Evolutionary conservation across 2,797 vertebrate genomes (phyloP).

Genomic region (Myioborus melanocephalus): DNA sequence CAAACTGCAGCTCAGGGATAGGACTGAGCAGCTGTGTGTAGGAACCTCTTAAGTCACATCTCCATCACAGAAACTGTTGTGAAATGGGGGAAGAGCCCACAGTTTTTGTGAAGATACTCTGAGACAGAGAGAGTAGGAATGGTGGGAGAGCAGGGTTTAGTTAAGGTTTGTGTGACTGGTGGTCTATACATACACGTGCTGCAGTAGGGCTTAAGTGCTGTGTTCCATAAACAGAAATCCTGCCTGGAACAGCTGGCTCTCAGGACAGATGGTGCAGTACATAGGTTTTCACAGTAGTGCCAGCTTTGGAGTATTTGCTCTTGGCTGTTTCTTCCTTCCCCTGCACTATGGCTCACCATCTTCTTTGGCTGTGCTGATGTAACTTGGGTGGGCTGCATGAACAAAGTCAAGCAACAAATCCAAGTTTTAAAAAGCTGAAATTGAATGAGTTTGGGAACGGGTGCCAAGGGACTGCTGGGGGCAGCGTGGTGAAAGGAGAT

Average conservation of each 20-base stretch:
- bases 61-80: neutral
- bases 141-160: neutral
- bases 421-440: neutral
- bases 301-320: neutral
- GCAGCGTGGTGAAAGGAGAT: neutral
- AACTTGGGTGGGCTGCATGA: neutral
- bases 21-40: neutral
- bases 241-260: neutral
- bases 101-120: neutral
- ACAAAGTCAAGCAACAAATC: neutral
- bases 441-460: neutral
- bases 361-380: neutral
- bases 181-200: fast-evolving
- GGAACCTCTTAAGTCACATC: neutral
- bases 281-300: neutral
- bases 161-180: neutral
- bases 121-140: neutral
- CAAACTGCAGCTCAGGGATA: neutral
- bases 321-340: neutral
- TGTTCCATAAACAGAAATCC: neutral
- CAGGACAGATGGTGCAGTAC: fast-evolving
- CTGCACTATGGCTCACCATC: neutral
- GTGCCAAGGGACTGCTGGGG: neutral
- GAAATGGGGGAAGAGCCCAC: neutral
- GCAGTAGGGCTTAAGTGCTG: neutral